Base-by-base conservation (phyloP, 2,888 invertebrate genomes). In the Himalopsyche anomala region DNA sequence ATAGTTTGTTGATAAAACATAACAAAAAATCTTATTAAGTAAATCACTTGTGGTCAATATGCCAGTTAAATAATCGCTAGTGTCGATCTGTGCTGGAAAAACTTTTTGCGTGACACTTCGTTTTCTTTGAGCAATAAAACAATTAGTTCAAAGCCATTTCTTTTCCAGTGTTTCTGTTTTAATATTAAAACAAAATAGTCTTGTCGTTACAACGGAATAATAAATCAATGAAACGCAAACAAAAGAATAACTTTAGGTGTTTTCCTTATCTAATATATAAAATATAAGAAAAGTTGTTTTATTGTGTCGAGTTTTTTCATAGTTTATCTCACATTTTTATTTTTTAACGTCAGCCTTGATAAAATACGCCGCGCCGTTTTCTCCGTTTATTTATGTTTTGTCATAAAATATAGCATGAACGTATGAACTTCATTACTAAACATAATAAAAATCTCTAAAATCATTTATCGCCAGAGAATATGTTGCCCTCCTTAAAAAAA, bases 231-330 rank as follows among this genome's bases (percentile, higher is more conserved):
- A 11, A 74, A 74, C 36, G 38, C 74, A 36, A 74, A 74, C 74
- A 74, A 74, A 74, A 74, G 74, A 74, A 74, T 74, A 74, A 38
- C 74, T 74, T 74, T 74, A 74, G 74, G 74, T 74, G 74, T 74
- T 74, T 74, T 74, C 15, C 74, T 74, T 74, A 74, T 74, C 74
- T 74, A 74, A 74, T 74, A 74, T 36, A 42, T 80, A 80, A n/a
- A 28, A 80, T 80, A 80, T 80, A 80, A 51, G 80, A 80, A 80
- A 80, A 80, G 51, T 51, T 80, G n/a, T 80, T 80, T 45, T 42
- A 51, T 51, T 40, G 80, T 38, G 74, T 36, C 12, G 74, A 74
- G 74, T 74, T 74, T 80, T n/a, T 80, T 45, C 28, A 42, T 80
- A 80, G 45, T 80, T 80, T 80, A 42, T 51, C 51, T 80, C 80